These are phyloP conservation scores for Vanessa cardui DNA, from an alignment of 2,888 invertebrate species.

Conservation along the genomic window DNA sequence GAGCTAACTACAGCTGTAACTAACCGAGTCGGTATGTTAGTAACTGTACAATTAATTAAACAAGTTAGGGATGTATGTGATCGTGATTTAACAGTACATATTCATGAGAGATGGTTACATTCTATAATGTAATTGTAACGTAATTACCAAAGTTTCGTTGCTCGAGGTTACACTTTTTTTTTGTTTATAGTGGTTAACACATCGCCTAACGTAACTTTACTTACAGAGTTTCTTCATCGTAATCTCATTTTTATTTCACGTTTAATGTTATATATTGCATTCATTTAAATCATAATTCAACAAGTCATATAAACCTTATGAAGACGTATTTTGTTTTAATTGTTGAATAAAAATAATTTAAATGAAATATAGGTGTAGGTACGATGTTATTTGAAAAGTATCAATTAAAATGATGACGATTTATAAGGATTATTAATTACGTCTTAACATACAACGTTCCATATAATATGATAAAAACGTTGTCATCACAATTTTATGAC, in stretches of 20 bases:
- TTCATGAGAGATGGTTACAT: background rate
- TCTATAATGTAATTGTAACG: background rate
- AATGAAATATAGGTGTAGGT: no score
- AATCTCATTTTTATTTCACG: background rate
- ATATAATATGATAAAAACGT: conserved; percentile 20
- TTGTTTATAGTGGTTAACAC: conserved; percentile 1
- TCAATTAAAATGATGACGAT: background rate
- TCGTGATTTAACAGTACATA: background rate
- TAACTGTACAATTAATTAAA: conserved; percentile 8
- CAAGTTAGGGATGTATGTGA: background rate
- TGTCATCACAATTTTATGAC: conserved; percentile 42
- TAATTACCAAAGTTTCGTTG: background rate
- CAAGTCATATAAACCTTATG: no score
- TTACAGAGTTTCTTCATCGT: background rate
- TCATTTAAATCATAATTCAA: no score
- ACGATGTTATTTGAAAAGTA: no score
- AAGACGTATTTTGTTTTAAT: no score
- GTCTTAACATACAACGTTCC: background rate
- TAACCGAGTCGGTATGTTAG: conserved; percentile 61
- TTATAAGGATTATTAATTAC: conserved; percentile 7
- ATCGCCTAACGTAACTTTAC: background rate
- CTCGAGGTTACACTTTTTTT: background rate
- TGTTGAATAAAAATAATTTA: no score
- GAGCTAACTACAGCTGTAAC: conserved; percentile 52
- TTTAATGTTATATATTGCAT: background rate